Evolutionary conservation across 2,797 vertebrate species (phyloP).

Genomic region (Hoplostethus atlanticus): DNA sequence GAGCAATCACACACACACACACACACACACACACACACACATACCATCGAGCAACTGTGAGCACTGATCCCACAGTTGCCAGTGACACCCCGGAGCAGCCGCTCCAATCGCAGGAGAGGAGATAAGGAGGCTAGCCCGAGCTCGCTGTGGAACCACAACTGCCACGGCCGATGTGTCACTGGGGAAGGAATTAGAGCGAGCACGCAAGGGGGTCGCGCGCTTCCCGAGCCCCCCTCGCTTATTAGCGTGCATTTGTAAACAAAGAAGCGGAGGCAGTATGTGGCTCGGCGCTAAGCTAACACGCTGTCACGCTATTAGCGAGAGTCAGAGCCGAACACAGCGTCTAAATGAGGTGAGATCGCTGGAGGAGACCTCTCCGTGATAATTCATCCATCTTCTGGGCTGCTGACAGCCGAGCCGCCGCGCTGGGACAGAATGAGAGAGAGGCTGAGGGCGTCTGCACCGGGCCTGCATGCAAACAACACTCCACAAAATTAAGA

Average conservation of each 20-base stretch:
- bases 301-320: slow-evolving; percentile 39
- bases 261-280: slow-evolving; percentile 43
- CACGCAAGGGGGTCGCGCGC: slow-evolving; percentile 38
- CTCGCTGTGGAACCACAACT: slow-evolving; percentile 46
- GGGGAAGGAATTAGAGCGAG: slow-evolving; percentile 60
- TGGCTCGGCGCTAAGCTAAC: slow-evolving; percentile 34
- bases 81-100: slow-evolving; percentile 53
- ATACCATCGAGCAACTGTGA: slow-evolving; percentile 18
- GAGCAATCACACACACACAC: slow-evolving; percentile 23
- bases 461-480: slow-evolving; percentile 33
- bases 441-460: slow-evolving; percentile 36
- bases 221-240: slow-evolving; percentile 38
- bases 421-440: slow-evolving; percentile 55
- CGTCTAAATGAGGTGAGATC: slow-evolving; percentile 72
- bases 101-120: slow-evolving; percentile 59
- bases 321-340: slow-evolving; percentile 51
- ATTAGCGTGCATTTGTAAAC: slow-evolving; percentile 77
- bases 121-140: slow-evolving; percentile 50
- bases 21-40: slow-evolving; percentile 18
- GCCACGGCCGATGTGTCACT: slow-evolving; percentile 59
- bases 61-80: slow-evolving; percentile 17
- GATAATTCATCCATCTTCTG: slow-evolving; percentile 72
- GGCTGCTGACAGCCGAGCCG: slow-evolving; percentile 57
- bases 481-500: slow-evolving; percentile 38
- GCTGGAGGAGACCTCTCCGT: slow-evolving; percentile 66